Evolutionary conservation across 2,113 vertebrate species (phyloP).

Genomic region (Otis tarda): DNA sequence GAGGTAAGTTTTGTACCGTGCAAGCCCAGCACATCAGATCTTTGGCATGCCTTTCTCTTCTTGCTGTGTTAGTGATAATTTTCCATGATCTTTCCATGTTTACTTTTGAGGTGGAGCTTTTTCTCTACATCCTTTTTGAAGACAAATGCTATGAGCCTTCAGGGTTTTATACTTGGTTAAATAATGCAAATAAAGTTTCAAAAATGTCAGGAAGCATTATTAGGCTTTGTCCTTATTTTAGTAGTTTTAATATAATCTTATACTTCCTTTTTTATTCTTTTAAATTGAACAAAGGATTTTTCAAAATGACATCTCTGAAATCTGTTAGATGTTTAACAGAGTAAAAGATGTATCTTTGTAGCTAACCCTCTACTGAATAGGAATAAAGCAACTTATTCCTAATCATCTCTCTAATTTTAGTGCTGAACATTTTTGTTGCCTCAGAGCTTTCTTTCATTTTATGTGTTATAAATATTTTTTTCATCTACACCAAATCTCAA

Average conservation of each 20-base stretch:
- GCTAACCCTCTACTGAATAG: not conserved
- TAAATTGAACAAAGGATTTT: not conserved
- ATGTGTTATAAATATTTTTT: not conserved
- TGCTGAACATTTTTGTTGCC: not conserved
- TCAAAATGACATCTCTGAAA: not conserved
- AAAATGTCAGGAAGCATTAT: not conserved
- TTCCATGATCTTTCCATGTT: not conserved
- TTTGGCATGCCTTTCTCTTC: not conserved
- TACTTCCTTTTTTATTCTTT: not conserved
- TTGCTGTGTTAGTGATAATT: not conserved
- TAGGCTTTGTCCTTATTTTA: not conserved
- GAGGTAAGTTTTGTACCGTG: constrained; percentile 79
- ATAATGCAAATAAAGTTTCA: not conserved
- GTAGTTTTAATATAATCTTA: not conserved
- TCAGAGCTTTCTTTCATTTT: not conserved
- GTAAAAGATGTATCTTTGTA: not conserved
- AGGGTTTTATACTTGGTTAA: not conserved
- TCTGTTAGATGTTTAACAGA: not conserved
- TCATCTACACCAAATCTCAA: not conserved
- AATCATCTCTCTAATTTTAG: not conserved
- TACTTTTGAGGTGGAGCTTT: constrained; percentile 45
- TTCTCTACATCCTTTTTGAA: not conserved
- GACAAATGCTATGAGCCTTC: not conserved
- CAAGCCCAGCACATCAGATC: not conserved
- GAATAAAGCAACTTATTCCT: not conserved